phyloP scores from a whole-genome alignment of 2,888 invertebrate species.

The Theretra japonica region DNA sequence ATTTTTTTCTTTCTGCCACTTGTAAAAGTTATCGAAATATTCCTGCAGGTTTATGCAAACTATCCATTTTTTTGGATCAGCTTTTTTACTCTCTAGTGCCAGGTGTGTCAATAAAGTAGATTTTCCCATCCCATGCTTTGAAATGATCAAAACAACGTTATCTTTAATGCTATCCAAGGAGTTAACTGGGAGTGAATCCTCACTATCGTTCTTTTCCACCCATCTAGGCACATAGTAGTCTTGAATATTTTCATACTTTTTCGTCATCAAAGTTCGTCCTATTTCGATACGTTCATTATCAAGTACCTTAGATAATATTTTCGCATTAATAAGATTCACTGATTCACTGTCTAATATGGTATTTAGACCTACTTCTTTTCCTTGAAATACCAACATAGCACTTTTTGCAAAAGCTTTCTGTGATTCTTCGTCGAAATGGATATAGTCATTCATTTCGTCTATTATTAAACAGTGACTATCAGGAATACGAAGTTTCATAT shows the following conservation, averaged over 20 bases:
- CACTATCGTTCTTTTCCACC: conserved; percentile 33
- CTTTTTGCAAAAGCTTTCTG: conserved; percentile 44
- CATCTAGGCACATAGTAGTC: conserved; percentile 47
- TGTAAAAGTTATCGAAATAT: conserved; percentile 43
- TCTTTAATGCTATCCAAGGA: conserved; percentile 49
- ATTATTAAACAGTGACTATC: conserved; percentile 34
- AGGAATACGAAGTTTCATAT: conserved; percentile 33
- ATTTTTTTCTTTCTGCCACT: conserved; percentile 42
- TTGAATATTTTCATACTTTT: conserved; percentile 48
- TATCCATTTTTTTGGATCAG: conserved; percentile 49
- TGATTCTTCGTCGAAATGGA: conserved; percentile 43
- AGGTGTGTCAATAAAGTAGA: conserved; percentile 52
- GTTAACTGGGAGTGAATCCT: conserved; percentile 41
- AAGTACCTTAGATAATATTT: conserved; percentile 45
- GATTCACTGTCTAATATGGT: conserved; percentile 43
- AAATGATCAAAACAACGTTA: conserved; percentile 46
- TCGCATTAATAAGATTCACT: conserved; percentile 43
- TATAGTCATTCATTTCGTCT: conserved; percentile 44
- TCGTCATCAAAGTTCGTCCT: conserved; percentile 43
- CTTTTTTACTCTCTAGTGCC: conserved; percentile 48
- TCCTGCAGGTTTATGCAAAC: conserved; percentile 49
- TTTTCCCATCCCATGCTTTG: conserved; percentile 53
- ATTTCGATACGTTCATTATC: conserved; percentile 49
- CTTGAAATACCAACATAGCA: conserved; percentile 48
- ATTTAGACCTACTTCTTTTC: conserved; percentile 42